A percentile compares a stretch with the other conserved stretches of the same genome.
phyloP scores from a whole-genome alignment of 2,888 invertebrate species.

The Cheilosia grossa region DNA sequence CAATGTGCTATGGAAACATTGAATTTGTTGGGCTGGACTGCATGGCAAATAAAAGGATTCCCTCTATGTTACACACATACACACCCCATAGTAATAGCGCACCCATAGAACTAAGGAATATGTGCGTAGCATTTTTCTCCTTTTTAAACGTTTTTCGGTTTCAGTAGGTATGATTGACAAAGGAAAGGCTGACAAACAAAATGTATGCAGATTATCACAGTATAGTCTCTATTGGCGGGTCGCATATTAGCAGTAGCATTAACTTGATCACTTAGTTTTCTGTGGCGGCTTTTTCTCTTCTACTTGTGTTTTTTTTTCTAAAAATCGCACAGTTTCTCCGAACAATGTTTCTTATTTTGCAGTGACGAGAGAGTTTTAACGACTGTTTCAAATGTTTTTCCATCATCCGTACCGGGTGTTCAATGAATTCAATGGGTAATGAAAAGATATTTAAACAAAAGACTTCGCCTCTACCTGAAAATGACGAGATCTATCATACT shows the following conservation, averaged over 20 bases:
- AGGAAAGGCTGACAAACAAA: conserved; percentile 34
- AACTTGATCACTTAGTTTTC: not conserved
- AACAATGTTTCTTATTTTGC: not conserved
- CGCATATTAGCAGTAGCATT: not conserved
- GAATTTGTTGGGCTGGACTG: conserved; percentile 27
- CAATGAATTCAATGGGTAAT: conserved; percentile 11
- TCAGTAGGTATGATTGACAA: conserved; percentile 51
- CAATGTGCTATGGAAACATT: conserved; percentile 31
- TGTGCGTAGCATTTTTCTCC: conserved; percentile 19
- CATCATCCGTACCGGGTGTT: not conserved
- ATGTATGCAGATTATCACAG: conserved; percentile 42
- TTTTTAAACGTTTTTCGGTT: conserved; percentile 11
- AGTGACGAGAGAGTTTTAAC: not conserved
- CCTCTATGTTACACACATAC: not conserved
- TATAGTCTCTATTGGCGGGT: not conserved
- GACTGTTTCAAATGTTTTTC: not conserved
- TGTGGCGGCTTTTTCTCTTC: too few relatives aligned
- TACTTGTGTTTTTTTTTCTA: too few relatives aligned
- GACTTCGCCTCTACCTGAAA: conserved; percentile 15
- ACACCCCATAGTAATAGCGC: conserved; percentile 5
- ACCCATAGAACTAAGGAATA: conserved; percentile 34
- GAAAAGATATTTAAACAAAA: conserved; percentile 21
- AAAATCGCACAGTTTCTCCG: too few relatives aligned
- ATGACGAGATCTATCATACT: not conserved
- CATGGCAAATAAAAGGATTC: not conserved